Base-by-base conservation (phyloP, 2,888 invertebrate genomes). In the Epirrhoe alternata region DNA sequence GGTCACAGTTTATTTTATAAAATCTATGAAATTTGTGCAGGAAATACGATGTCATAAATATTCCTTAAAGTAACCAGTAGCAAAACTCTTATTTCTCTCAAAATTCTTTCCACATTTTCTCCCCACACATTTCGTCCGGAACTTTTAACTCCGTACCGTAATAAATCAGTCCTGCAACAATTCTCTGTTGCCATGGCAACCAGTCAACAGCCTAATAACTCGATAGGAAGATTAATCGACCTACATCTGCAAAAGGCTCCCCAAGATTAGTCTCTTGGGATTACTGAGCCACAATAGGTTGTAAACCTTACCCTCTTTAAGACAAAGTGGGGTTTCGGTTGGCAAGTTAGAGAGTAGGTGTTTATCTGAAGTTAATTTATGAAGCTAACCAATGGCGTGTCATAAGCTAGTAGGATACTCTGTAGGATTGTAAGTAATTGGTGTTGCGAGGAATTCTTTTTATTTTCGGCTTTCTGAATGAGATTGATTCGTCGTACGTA, bases 201-300 rank as follows among this genome's bases (percentile, higher is more conserved):
- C 79, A 80, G 78, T 84, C 84, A 85, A 82, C 83, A 83, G 74
- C 80, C 82, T 78, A 86, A 86, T 86, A 87, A 87, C 84, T 84
- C 83, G 78, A 87, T 87, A 80, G 78, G 75, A 86, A 88, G 89
- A 90, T 89, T 89, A 90, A 90, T 90, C 86, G 89, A 87, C 86
- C 82, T 85, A 83, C 89, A 87, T 87, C 85, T 88, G 87, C 84
- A 80, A 86, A 84, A 85, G 87, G 86, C 90, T 79, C 80, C 77
- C 82, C 75, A 80, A 86, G 88, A 90, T 91, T 91, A 90, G 86
- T 88, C 88, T 87, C 87, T 89, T 87, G 85, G 86, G 85, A 88
- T 86, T 87, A 85, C 77, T 74, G 63, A 51, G 58, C 63, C 54
- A 63, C 74, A 74, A 69, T 30, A 69, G 58, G 78, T 59, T 68